Evolutionary conservation across 2,113 vertebrate genomes (phyloP).

Genomic region (Scophthalmus maximus): DNA sequence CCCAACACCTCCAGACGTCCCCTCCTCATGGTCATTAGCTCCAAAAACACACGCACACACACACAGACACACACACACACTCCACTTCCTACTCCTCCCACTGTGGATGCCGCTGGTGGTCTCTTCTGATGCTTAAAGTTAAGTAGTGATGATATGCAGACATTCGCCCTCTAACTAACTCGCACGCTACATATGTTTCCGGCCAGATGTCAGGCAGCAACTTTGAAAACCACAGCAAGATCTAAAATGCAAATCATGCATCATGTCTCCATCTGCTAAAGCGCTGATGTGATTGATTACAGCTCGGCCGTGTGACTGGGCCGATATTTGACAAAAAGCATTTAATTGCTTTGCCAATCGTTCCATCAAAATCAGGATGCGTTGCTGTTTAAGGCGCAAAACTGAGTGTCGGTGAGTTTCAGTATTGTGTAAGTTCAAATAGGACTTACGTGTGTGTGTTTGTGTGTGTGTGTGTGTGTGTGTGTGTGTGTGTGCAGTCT

Average conservation of each 20-base stretch:
- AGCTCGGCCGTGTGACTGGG: background rate
- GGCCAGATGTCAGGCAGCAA: slow-evolving; percentile 28
- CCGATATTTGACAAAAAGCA: too few relatives aligned
- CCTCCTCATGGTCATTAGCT: slow-evolving; percentile 19
- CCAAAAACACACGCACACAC: too few relatives aligned
- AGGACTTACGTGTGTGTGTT: too few relatives aligned
- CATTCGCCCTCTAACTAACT: slow-evolving; percentile 22
- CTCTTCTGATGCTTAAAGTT: slow-evolving; percentile 9
- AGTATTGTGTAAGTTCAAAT: background rate
- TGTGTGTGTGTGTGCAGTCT: background rate
- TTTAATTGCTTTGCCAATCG: slow-evolving; percentile 11
- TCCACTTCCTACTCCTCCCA: background rate
- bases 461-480: background rate
- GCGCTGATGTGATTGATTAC: slow-evolving; percentile 9
- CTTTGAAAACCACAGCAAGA: slow-evolving; percentile 12
- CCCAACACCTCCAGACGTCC: background rate
- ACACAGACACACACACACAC: too few relatives aligned
- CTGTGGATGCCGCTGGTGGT: background rate
- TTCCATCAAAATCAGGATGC: background rate
- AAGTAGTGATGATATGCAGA: slow-evolving; percentile 51
- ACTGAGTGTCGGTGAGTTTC: background rate
- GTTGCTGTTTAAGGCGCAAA: background rate
- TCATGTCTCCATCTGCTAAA: slow-evolving; percentile 37
- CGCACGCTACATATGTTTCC: slow-evolving; percentile 8
- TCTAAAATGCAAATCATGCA: slow-evolving; percentile 30